Percentiles rank a stretch among this genome's conserved stretches.
Evolutionary conservation across 1,140 invertebrate species (phyloP).

Genomic region (Pissodes strobi): DNA sequence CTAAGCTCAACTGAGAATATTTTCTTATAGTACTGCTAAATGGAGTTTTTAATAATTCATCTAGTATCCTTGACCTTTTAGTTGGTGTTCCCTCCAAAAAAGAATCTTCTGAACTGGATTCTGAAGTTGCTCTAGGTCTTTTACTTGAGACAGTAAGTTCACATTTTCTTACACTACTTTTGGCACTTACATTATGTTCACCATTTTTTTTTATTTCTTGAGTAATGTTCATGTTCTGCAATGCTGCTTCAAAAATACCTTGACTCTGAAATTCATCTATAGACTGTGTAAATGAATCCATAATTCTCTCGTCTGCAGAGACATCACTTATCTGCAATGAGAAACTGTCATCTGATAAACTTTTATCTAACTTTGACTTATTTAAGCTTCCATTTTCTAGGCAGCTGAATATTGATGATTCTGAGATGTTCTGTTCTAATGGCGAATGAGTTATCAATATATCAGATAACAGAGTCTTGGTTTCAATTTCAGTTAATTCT

Average conservation of each 20-base stretch:
- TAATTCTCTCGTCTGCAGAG: background rate
- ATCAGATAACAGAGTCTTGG: too few relatives aligned
- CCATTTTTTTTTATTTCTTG: slow-evolving; percentile 3
- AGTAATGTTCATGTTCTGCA: slow-evolving; percentile 1
- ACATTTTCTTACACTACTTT: background rate
- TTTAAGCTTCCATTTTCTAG: background rate
- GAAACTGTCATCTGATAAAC: slow-evolving; percentile 38
- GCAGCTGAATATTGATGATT: slow-evolving; percentile 1
- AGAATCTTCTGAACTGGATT: slow-evolving; percentile 12
- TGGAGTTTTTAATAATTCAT: background rate
- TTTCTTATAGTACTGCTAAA: slow-evolving; percentile 1
- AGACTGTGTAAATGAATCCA: background rate
- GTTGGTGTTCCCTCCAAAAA: slow-evolving; percentile 24
- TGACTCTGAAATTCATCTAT: slow-evolving; percentile 16
- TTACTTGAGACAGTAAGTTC: background rate
- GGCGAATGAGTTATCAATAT: slow-evolving; percentile 8
- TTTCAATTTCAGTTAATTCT: too few relatives aligned
- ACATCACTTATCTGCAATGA: slow-evolving; percentile 8
- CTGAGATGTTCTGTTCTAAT: slow-evolving; percentile 20
- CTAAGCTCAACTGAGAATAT: background rate
- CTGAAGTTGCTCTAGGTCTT: slow-evolving; percentile 2
- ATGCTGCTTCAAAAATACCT: slow-evolving; percentile 5
- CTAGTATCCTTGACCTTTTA: slow-evolving; percentile 10
- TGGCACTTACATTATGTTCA: background rate
- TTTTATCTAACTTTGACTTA: slow-evolving; percentile 29